Base-by-base conservation (phyloP, 2,797 vertebrate genomes). In the Hypotaenidia okinawae region DNA sequence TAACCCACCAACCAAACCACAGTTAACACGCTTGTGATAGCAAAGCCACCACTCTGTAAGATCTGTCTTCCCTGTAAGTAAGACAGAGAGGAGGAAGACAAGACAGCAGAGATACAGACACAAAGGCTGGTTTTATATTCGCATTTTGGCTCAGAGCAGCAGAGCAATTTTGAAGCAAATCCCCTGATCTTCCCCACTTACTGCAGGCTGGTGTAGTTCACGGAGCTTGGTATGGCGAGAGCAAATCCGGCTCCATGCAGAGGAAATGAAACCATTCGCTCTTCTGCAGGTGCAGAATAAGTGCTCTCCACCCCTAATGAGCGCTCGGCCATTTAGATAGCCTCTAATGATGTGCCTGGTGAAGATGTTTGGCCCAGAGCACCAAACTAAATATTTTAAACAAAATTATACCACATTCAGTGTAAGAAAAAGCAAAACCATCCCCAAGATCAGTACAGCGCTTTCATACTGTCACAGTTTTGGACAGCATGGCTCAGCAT, bases 111-210 rank as follows among this genome's bases (percentile, higher is more conserved):
- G 47, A 62, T 74, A 77, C 1, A 88, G 58, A 49, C 81, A 58
- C 70, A 93, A 83, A 79, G 54, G n/a, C 90, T 90, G 81, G 0
- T 59, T 93, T 89, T 64, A 77, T 74, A 94, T 77, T 94, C 64
- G 4, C 35, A 23, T 89, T 84, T 84, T 74, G 72, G 75, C 89
- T 77, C 92, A 87, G 41, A 95, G 93, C 75, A 95, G 75, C 92
- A 94, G 72, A 89, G 78, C 78, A 85, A 95, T 92, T 96, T 92
- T 75, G 78, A 94, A 90, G 78, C 35, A 95, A 95, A 95, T 90
- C 67, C 82, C 89, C 82, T 70, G 77, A 69, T 87, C 70, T 73
- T 28, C 75, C 74, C 84, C 88, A 27, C 43, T 94, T 41, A 59
- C 39, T 59, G 81, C 61, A 57, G 70, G 77, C 88, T 90, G 63